phyloP scores from a whole-genome alignment of 2,113 vertebrate species.

The Zosterops lateralis region DNA sequence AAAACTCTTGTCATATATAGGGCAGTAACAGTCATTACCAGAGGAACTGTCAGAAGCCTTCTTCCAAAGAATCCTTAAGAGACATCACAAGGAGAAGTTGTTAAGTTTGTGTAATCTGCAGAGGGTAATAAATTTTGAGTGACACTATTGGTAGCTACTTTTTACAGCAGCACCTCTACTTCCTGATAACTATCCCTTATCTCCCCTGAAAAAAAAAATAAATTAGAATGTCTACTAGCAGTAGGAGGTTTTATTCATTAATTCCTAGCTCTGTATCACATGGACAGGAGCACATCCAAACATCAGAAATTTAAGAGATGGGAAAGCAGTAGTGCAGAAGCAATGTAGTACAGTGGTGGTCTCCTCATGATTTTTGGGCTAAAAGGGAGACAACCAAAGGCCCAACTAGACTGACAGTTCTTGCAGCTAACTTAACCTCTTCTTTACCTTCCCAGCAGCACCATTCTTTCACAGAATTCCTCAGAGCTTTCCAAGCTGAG shows the following conservation, averaged over 20 bases:
- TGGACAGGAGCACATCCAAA: background rate
- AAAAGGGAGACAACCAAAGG: background rate
- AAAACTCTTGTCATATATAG: background rate
- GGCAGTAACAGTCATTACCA: slow-evolving; percentile 18
- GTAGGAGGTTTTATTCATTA: background rate
- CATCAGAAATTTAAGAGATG: background rate
- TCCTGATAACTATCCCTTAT: background rate
- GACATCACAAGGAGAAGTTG: background rate
- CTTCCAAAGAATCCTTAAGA: slow-evolving; percentile 14
- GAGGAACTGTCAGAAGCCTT: background rate
- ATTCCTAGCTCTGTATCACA: background rate
- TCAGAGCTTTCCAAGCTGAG: background rate
- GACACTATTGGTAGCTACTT: background rate
- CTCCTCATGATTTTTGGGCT: background rate
- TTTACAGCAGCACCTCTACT: background rate
- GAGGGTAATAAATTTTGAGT: slow-evolving; percentile 4
- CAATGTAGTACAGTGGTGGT: background rate
- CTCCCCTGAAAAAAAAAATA: background rate
- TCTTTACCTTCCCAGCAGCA: background rate
- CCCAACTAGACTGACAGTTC: background rate
- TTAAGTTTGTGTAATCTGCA: background rate
- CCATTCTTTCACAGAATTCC: background rate
- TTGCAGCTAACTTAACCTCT: background rate
- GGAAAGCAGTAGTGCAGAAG: background rate
- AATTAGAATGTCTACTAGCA: background rate